These are phyloP conservation scores for Mimas tiliae DNA, from an alignment of 2,888 invertebrate genomes.

Conservation along the genomic window DNA sequence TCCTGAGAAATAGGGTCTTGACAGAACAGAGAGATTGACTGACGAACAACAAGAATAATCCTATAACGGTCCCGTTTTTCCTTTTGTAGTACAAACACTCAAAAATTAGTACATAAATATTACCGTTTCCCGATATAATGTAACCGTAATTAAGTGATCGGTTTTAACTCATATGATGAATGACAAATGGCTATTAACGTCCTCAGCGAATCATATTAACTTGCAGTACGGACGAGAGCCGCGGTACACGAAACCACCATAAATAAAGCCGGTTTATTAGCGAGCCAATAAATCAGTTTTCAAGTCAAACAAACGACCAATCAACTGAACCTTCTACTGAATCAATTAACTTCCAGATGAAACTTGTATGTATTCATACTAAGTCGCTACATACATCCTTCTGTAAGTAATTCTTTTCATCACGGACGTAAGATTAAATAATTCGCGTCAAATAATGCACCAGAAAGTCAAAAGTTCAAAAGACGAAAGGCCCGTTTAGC, in stretches of 20 bases:
- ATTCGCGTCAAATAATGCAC: neutral
- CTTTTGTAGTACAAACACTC: neutral
- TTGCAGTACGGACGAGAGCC: constrained; percentile 43
- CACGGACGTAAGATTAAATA: neutral
- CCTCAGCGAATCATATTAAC: constrained; percentile 62
- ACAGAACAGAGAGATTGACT: too few relatives aligned
- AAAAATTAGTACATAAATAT: neutral
- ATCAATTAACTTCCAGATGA: constrained; percentile 40
- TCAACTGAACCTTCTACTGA: constrained; percentile 54
- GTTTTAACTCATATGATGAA: constrained; percentile 66
- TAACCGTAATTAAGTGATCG: constrained; percentile 69
- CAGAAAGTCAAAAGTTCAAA: neutral
- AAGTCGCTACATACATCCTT: neutral
- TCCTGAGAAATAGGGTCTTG: too few relatives aligned
- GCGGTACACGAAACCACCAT: constrained; percentile 46
- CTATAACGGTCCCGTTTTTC: too few relatives aligned
- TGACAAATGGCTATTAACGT: constrained; percentile 79
- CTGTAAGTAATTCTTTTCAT: neutral
- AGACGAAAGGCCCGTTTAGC: constrained; percentile 35
- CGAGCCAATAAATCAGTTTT: constrained; percentile 63
- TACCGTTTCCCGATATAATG: constrained; percentile 43
- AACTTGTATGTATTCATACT: neutral
- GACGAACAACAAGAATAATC: too few relatives aligned
- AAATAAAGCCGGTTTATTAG: constrained; percentile 66
- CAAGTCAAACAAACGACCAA: constrained; percentile 66